Conservation (phyloP, 2,888 invertebrate genomes). For the Polia nebulosa region DNA sequence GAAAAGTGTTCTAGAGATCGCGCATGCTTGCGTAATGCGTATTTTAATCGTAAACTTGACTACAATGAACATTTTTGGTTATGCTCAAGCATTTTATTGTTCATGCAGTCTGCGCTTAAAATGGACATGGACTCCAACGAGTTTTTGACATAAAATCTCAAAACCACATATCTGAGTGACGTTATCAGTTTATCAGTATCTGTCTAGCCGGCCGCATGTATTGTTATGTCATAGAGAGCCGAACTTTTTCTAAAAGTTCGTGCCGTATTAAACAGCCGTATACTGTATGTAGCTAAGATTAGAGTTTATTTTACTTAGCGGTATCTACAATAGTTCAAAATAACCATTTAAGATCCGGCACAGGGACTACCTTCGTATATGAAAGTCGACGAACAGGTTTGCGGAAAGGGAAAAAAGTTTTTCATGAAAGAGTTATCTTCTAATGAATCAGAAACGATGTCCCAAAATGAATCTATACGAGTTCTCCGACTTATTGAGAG, state of each 20-base stretch:
- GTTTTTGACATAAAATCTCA: neutral
- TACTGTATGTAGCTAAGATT: constrained; percentile 1
- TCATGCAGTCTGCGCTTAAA: neutral
- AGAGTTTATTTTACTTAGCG: neutral
- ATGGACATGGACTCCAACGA: neutral
- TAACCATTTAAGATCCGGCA: constrained; percentile 33
- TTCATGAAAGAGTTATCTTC: constrained; percentile 33
- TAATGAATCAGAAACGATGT: constrained; percentile 11
- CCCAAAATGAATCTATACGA: constrained; percentile 12
- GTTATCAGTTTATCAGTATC: too few relatives aligned
- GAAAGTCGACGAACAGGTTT: neutral
- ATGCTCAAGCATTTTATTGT: neutral
- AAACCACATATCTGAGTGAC: neutral
- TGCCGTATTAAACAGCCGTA: neutral
- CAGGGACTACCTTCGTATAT: neutral
- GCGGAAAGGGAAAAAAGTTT: constrained; percentile 41
- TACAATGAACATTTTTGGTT: neutral
- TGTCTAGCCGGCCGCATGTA: too few relatives aligned
- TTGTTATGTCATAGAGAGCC: too few relatives aligned
- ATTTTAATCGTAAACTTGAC: neutral
- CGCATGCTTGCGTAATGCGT: neutral
- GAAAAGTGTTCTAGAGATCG: neutral
- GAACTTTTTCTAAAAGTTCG: neutral
- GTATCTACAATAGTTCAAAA: constrained; percentile 8
- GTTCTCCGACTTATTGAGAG: constrained; percentile 12